Conservation (phyloP, 2,888 invertebrate genomes). For the Andrena hattorfiana region DNA sequence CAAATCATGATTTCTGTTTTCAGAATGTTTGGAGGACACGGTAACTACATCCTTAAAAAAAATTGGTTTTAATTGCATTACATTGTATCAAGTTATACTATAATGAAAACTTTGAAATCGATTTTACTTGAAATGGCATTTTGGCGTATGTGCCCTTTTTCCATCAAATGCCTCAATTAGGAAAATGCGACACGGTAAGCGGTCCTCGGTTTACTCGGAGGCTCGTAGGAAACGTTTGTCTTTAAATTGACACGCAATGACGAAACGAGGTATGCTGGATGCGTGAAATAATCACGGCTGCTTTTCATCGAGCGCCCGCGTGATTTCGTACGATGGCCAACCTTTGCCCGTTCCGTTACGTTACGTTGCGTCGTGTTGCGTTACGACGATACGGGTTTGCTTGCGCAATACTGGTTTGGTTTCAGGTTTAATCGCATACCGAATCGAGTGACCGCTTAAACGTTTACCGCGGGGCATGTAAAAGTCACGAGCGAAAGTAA, state of each 20-base stretch:
- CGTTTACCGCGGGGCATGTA: conserved; percentile 11
- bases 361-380: background rate
- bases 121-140: too few species aligned
- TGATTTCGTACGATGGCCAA: background rate
- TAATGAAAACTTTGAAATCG: too few species aligned
- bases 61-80: too few species aligned
- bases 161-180: too few species aligned
- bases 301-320: background rate
- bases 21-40: too few species aligned
- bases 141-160: too few species aligned
- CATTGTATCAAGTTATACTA: too few species aligned
- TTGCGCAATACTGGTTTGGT: conserved; percentile 13
- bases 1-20: too few species aligned
- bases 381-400: background rate
- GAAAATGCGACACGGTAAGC: background rate
- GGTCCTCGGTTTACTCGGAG: background rate
- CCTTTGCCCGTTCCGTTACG: background rate
- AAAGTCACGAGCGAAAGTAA: conserved; percentile 42
- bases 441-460: background rate
- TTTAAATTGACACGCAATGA: background rate
- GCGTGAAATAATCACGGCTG: background rate
- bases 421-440: conserved; percentile 6
- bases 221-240: background rate
- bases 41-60: too few species aligned
- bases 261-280: background rate